These are phyloP conservation scores for Blomia tropicalis DNA, from an alignment of 2,888 invertebrate genomes.

Conservation along the genomic window DNA sequence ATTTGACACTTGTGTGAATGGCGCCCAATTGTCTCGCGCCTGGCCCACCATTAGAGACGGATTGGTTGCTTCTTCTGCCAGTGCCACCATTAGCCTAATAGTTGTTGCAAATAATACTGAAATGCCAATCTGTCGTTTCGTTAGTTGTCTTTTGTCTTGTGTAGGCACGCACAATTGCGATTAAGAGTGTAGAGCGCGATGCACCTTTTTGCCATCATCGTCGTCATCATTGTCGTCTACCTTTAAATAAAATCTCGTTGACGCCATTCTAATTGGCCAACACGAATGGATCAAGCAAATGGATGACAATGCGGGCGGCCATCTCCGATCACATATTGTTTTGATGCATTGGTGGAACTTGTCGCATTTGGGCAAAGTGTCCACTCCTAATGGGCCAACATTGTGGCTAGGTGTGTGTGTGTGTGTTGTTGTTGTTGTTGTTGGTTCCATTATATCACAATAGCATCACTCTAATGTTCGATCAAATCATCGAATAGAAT, in stretches of 20 bases:
- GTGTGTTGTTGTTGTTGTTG: too few relatives aligned
- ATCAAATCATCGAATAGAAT: too few relatives aligned
- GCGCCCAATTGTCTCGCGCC: constrained; percentile 16
- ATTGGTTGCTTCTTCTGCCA: not conserved
- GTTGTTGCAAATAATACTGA: not conserved
- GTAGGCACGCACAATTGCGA: constrained; percentile 12
- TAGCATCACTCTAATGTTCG: too few relatives aligned
- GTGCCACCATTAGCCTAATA: not conserved
- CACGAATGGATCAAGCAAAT: not conserved
- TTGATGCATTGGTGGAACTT: too few relatives aligned
- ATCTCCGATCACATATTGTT: too few relatives aligned
- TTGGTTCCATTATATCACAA: too few relatives aligned
- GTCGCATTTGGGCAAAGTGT: too few relatives aligned
- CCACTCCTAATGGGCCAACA: too few relatives aligned
- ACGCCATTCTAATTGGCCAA: not conserved
- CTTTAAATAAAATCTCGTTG: not conserved
- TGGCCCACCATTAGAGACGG: constrained; percentile 5
- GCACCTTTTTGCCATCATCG: not conserved
- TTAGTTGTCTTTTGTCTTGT: not conserved
- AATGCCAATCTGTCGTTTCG: constrained; percentile 2
- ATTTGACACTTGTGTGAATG: constrained; percentile 11
- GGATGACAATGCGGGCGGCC: too few relatives aligned
- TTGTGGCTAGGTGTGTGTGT: too few relatives aligned
- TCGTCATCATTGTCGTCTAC: too few relatives aligned
- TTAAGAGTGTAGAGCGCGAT: not conserved